phyloP scores from a whole-genome alignment of 2,888 invertebrate genomes.

The Leptogaster cylindrica region DNA sequence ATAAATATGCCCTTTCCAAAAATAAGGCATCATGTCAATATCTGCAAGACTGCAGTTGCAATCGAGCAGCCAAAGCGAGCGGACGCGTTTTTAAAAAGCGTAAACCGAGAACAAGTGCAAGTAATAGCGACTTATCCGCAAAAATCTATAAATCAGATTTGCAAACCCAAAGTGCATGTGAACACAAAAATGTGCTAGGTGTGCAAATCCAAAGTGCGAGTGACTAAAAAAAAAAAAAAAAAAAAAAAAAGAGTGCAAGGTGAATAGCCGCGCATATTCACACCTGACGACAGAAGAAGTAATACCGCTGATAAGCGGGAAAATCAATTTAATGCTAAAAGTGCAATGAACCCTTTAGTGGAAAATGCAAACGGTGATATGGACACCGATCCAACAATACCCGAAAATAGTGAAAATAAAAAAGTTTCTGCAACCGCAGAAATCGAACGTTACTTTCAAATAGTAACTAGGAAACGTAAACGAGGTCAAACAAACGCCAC shows the following conservation, averaged over 20 bases:
- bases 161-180: slow-evolving; percentile 4
- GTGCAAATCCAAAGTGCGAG: not conserved
- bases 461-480: slow-evolving; percentile 4
- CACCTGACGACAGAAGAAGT: not conserved
- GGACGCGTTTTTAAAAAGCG: not conserved
- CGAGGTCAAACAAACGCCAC: not conserved
- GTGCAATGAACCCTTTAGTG: not conserved
- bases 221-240: not conserved
- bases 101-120: not conserved
- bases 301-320: slow-evolving; percentile 6
- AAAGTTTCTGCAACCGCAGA: not conserved
- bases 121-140: not conserved
- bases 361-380: slow-evolving; percentile 7
- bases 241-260: slow-evolving; percentile 1
- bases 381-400: not conserved
- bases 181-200: not conserved
- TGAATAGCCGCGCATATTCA: not conserved
- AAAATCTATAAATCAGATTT: not conserved
- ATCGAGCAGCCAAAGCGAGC: slow-evolving; percentile 5
- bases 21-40: too few relatives aligned
- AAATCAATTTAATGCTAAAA: not conserved
- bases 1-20: too few relatives aligned
- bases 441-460: slow-evolving; percentile 1
- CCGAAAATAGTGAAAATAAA: not conserved
- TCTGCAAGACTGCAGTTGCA: slow-evolving; percentile 1